Conservation (phyloP, 2,113 vertebrate genomes). For the Amphilophus citrinellus region DNA sequence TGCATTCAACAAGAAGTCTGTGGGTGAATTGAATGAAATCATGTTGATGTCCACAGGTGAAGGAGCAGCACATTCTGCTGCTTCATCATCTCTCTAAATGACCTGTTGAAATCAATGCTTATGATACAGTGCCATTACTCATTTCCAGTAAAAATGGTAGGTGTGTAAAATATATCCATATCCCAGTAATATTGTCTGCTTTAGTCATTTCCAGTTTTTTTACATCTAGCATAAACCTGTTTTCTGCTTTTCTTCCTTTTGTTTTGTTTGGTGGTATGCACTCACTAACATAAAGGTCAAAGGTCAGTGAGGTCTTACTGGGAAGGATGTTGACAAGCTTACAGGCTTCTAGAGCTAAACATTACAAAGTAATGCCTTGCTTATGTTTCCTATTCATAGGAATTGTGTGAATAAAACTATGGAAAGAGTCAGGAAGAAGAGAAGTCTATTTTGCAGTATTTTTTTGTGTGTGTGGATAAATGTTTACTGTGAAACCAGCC, state of each 20-base stretch:
- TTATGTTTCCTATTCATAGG: background rate
- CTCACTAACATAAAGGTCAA: slow-evolving; percentile 22
- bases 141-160: slow-evolving; percentile 3
- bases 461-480: background rate
- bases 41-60: slow-evolving; percentile 22
- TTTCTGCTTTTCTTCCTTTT: background rate
- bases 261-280: slow-evolving; percentile 7
- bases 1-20: slow-evolving; percentile 37
- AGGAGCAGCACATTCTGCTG: background rate
- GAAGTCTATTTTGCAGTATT: background rate
- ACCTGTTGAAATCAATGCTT: slow-evolving; percentile 1
- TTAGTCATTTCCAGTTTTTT: background rate
- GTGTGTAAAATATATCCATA: background rate
- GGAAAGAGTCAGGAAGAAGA: slow-evolving; percentile 5
- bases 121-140: background rate
- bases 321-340: slow-evolving; percentile 15
- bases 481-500: slow-evolving; percentile 27
- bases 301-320: slow-evolving; percentile 14
- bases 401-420: slow-evolving; percentile 14
- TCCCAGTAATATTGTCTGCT: background rate
- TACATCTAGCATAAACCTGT: background rate
- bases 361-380: background rate
- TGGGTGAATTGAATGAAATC: slow-evolving; percentile 22
- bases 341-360: background rate
- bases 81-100: slow-evolving; percentile 19